Percentiles rank a stretch among this genome's conserved stretches.
Conservation (phyloP, 1,140 invertebrate species). For the Bactericera cockerelli region DNA sequence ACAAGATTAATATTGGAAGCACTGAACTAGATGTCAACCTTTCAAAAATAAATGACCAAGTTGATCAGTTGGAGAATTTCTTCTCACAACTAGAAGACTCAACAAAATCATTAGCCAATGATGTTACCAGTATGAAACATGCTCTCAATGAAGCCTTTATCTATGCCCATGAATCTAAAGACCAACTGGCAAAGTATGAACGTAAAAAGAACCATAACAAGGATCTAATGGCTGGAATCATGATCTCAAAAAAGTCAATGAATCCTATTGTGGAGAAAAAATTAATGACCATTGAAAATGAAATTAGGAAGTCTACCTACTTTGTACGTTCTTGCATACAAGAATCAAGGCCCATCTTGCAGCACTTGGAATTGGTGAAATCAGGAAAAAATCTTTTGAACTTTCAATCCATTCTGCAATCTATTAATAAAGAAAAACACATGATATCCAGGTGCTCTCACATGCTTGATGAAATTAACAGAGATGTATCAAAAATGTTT, state of each 20-base stretch:
- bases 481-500: background rate
- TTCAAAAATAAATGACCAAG: background rate
- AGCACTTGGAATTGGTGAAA: background rate
- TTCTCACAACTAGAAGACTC: background rate
- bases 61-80: background rate
- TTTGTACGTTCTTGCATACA: background rate
- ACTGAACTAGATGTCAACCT: background rate
- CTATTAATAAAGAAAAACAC: background rate
- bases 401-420: constrained; percentile 4
- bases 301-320: background rate
- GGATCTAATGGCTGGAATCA: background rate
- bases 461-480: background rate
- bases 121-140: background rate
- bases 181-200: background rate
- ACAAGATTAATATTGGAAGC: background rate
- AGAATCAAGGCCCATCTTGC: constrained; percentile 3
- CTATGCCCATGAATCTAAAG: constrained; percentile 5
- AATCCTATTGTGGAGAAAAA: constrained; percentile 2
- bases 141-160: background rate
- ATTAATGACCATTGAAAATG: background rate
- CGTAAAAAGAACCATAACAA: background rate
- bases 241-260: constrained; percentile 1
- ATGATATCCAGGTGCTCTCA: background rate
- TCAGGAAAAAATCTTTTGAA: constrained; percentile 2
- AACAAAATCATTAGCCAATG: background rate